Conservation (phyloP, 2,113 vertebrate species). For the Toxotes jaculatrix region DNA sequence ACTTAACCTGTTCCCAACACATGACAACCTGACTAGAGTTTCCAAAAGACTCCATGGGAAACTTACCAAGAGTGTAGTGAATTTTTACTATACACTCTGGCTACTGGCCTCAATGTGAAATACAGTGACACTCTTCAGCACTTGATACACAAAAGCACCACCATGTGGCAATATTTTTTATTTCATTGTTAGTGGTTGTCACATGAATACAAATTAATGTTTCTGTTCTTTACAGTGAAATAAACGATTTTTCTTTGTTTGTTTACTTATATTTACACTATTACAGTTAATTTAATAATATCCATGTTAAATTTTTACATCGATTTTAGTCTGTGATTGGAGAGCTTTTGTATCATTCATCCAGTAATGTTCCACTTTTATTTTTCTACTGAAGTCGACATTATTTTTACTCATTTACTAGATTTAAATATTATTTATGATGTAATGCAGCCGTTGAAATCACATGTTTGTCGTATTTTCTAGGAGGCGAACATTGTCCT, state of each 20-base stretch:
- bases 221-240: not conserved
- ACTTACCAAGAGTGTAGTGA: not conserved
- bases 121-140: constrained; percentile 14
- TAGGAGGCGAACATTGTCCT: constrained; percentile 63
- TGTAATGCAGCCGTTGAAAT: not conserved
- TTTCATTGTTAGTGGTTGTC: not conserved
- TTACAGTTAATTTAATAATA: not conserved
- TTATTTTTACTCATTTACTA: not conserved
- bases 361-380: not conserved
- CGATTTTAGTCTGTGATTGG: not conserved
- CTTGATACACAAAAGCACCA: constrained; percentile 72
- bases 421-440: not conserved
- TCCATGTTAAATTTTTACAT: not conserved
- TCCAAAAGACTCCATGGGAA: not conserved
- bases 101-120: constrained; percentile 17
- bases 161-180: constrained; percentile 69
- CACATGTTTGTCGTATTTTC: constrained; percentile 28
- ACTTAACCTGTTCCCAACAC: not conserved
- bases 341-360: not conserved
- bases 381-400: not conserved
- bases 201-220: not conserved
- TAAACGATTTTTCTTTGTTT: not conserved
- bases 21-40: constrained; percentile 4
- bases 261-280: not conserved
- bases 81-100: not conserved